Evolutionary conservation across 2,888 invertebrate genomes (phyloP).

Genomic region (Brenthis hecate): DNA sequence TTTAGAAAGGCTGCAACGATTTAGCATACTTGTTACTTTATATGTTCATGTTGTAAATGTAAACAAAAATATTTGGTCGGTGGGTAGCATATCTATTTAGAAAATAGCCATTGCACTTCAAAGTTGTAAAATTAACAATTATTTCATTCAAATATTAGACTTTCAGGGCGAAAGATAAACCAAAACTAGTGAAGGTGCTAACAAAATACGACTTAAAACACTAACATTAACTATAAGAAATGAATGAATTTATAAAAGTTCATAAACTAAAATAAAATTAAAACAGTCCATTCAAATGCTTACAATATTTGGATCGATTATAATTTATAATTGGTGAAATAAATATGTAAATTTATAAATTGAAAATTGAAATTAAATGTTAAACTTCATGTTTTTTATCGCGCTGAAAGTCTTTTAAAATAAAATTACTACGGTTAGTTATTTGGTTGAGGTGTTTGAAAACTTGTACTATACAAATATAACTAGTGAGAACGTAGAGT

Average conservation of each 20-base stretch:
- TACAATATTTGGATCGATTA: neutral
- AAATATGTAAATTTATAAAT: neutral
- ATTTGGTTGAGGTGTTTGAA: conserved; percentile 3
- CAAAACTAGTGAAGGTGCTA: too few relatives aligned
- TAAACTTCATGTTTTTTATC: neutral
- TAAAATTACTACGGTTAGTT: neutral
- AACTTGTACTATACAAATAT: neutral
- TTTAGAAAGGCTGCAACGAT: too few relatives aligned
- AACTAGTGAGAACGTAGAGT: conserved; percentile 10
- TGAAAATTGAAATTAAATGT: neutral
- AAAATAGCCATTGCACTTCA: neutral
- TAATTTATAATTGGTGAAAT: too few relatives aligned
- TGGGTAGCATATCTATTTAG: conserved; percentile 12
- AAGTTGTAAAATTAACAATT: neutral
- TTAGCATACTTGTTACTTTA: too few relatives aligned
- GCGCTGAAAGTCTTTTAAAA: conserved; percentile 1
- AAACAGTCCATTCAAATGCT: neutral
- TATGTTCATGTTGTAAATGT: neutral
- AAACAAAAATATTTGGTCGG: conserved; percentile 1
- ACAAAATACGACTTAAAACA: neutral
- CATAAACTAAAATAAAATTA: too few relatives aligned
- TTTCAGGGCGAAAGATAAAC: neutral
- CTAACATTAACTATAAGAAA: too few relatives aligned
- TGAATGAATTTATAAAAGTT: too few relatives aligned
- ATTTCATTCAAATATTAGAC: neutral